A percentile compares a stretch with the other conserved stretches of the same genome.
phyloP scores from a whole-genome alignment of 2,113 vertebrate species.

The Columba janthina region DNA sequence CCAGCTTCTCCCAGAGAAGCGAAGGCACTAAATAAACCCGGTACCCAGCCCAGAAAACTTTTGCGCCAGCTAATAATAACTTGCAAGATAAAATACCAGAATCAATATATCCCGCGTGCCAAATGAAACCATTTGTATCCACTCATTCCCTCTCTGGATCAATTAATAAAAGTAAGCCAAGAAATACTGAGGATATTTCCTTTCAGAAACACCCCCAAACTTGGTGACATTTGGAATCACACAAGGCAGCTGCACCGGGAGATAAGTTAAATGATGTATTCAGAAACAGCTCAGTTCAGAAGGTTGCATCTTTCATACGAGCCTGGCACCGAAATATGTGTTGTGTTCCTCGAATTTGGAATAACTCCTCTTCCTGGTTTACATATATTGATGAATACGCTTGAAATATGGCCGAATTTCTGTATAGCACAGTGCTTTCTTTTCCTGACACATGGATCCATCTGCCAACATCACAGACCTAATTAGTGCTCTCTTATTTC shows the following conservation, averaged over 20 bases:
- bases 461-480: constrained; percentile 43
- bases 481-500: constrained; percentile 41
- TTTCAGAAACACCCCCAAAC: constrained; percentile 44
- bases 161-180: not conserved
- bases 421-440: not conserved
- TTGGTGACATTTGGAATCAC: constrained; percentile 34
- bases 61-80: not conserved
- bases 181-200: not conserved
- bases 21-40: not conserved
- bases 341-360: constrained; percentile 1
- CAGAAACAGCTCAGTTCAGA: not conserved
- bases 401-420: not conserved
- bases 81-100: not conserved
- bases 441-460: constrained; percentile 19
- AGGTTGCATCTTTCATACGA: constrained; percentile 40
- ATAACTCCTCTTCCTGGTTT: not conserved
- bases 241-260: constrained; percentile 43
- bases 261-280: constrained; percentile 60
- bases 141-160: not conserved
- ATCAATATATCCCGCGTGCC: not conserved
- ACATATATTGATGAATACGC: not conserved
- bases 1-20: not conserved
- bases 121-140: not conserved
- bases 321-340: not conserved
- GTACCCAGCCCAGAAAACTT: not conserved